Base-by-base conservation (phyloP, 2,888 invertebrate species). In the Maniola hyperantus region DNA sequence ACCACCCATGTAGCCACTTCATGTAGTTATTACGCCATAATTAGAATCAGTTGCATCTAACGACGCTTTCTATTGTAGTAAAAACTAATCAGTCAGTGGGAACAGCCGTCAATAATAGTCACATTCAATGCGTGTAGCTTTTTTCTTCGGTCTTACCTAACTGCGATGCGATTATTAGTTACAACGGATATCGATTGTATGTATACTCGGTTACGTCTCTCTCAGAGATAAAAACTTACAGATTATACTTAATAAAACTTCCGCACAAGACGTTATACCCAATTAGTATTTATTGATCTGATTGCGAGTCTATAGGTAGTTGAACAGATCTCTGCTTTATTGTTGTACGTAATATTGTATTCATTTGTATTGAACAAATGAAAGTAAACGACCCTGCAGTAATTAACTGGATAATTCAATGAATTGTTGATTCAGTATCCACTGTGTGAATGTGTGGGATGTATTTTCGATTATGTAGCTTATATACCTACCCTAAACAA, bases 171-270 rank as follows among this genome's bases (percentile, higher is more conserved):
- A 84, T 85, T 63, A 55, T 15, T 44, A 54, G 63, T 62, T 82
- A 85, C 85, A 86, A 82, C 88, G 88, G 88, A 90, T 91, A 90
- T 89, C 77, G 85, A 89, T 89, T 90, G 87, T 88, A 20, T 90
- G 87, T 88, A 20, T 76, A 81, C 72, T 76, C 75, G 72, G 78
- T 81, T 83, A 81, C 79, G 78, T 83, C 79, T 84, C 78, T 85
- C 83, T 78, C 83, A 80, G 78, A 74, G 74, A 72, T 75, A 75
- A 78, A 79, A 80, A 55, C 48, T 53, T 65, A 50, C 20, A 39
- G 81, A 87, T 85, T 86, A 26, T 26, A 26, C 26, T 26, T 26
- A 64, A 46, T 34, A 10, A 65, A 34, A 75, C 77, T 80, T 79
- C 78, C 77, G 71, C 65, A 66, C 57, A 69, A 61, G 61, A 13